phyloP scores from a whole-genome alignment of 2,797 vertebrate species.

The Coregonus suidteri region DNA sequence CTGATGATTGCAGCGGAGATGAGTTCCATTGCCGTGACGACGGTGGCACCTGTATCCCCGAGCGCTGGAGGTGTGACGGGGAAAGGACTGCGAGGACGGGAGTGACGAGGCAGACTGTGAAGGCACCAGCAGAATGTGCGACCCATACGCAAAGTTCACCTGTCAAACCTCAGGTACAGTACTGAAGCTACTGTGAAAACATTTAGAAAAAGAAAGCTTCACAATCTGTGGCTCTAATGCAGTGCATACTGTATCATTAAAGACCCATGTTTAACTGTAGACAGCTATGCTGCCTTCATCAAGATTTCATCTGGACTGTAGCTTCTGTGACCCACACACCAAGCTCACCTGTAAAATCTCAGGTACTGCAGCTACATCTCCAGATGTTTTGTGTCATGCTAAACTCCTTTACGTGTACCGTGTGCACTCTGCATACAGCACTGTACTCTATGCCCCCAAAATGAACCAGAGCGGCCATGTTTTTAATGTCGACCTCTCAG shows the following conservation, averaged over 20 bases:
- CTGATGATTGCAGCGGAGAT: slow-evolving; percentile 72
- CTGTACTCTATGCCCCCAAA: background rate
- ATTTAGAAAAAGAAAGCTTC: too few relatives aligned
- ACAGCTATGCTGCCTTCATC: background rate
- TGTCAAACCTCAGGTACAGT: slow-evolving; percentile 84
- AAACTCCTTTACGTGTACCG: background rate
- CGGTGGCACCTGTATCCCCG: slow-evolving; percentile 81
- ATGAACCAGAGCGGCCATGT: background rate
- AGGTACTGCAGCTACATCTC: background rate
- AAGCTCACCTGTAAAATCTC: background rate
- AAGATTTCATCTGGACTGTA: too few relatives aligned
- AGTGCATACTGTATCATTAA: background rate
- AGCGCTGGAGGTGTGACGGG: slow-evolving; percentile 84
- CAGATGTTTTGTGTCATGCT: background rate
- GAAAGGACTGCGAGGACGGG: slow-evolving; percentile 87
- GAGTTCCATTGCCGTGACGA: slow-evolving; percentile 83
- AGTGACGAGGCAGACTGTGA: slow-evolving; percentile 83
- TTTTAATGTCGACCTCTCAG: background rate
- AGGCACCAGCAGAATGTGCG: slow-evolving; percentile 76
- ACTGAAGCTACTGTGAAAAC: background rate
- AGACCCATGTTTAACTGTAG: background rate
- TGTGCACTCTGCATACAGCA: background rate
- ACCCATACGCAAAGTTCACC: slow-evolving; percentile 84
- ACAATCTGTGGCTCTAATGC: background rate
- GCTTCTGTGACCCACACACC: background rate